phyloP scores from a whole-genome alignment of 2,113 vertebrate genomes.

The Coregonus clupeaformis region DNA sequence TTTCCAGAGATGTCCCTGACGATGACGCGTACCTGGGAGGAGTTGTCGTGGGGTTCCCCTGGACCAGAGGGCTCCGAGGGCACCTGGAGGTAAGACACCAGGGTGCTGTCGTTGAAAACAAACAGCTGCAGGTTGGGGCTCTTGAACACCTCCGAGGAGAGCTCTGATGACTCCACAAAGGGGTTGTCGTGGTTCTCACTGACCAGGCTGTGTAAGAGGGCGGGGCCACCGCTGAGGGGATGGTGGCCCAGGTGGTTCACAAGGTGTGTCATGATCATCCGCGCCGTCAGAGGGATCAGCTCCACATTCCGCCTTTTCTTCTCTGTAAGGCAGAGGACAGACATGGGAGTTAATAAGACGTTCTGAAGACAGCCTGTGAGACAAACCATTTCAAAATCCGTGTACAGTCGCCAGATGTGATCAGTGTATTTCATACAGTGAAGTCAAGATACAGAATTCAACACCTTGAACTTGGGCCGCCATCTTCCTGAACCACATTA shows the following conservation, averaged over 20 bases:
- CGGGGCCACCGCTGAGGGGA: slow-evolving; percentile 89
- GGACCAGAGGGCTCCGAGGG: slow-evolving; percentile 65
- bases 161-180: slow-evolving; percentile 85
- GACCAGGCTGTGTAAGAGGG: slow-evolving; percentile 91
- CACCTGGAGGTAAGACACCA: slow-evolving; percentile 94
- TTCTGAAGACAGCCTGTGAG: background rate
- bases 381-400: too few relatives aligned
- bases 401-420: too few relatives aligned
- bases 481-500: slow-evolving; percentile 30
- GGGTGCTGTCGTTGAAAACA: slow-evolving; percentile 93
- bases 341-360: background rate
- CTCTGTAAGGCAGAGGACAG: slow-evolving; percentile 68
- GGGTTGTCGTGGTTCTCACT: slow-evolving; percentile 94
- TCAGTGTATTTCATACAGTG: background rate
- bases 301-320: slow-evolving; percentile 89
- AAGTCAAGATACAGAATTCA: slow-evolving; percentile 12
- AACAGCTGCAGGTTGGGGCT: slow-evolving; percentile 96
- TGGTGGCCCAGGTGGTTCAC: slow-evolving; percentile 96
- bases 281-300: slow-evolving; percentile 88
- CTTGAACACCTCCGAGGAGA: slow-evolving; percentile 93
- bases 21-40: slow-evolving; percentile 88
- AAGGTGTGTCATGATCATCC: slow-evolving; percentile 96
- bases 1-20: slow-evolving; percentile 97
- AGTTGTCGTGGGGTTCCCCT: slow-evolving; percentile 54
- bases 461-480: background rate